Base-by-base conservation (phyloP, 2,888 invertebrate genomes). In the Drosophila greeni region DNA sequence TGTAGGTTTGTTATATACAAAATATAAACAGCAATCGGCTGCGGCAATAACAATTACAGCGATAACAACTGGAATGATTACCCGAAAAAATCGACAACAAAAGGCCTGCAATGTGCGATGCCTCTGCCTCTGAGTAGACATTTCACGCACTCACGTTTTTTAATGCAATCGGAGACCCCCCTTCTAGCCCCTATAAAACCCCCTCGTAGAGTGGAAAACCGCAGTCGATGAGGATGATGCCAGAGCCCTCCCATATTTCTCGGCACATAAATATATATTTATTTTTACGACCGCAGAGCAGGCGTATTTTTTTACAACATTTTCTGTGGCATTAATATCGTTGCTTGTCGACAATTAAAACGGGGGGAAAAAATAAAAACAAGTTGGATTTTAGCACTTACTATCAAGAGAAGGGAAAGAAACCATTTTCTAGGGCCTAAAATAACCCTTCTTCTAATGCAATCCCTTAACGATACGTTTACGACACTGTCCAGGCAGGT, bases 71-170 rank as follows among this genome's bases (percentile, higher is more conserved):
- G 45, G 31, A 36, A 42, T 65, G 65, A 65, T 67, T 65, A 24
- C 57, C 39, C 40, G 31, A 73, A 55, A 55, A 53, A 60, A 60
- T 36, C 37, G 55, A 40, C 57, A 66, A 49, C 45, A 65, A 49
- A 18, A 20, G 29, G 29, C 20, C 37, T 47, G 45, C 40, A 39
- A 60, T 80, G 53, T 37, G 26, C 47, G 40, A 26, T 47, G 52
- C 45, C 18, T 7, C 29, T 33, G 51, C 31, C 29, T 36, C 60
- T 65, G 59, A 54, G 70, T 56, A 60, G 51, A 66, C 64, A 75
- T 77, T 79, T 74, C 58, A 84, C 78, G 79, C 83, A 79, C 84
- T 82, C 79, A 79, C 79, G 79, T 84, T 79, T 82, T 74, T 70
- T 70, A 70, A 82, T 84, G 79, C 79, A 79, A 79, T 74, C 66